phyloP scores from a whole-genome alignment of 2,888 invertebrate species.

The Homarus gammarus region DNA sequence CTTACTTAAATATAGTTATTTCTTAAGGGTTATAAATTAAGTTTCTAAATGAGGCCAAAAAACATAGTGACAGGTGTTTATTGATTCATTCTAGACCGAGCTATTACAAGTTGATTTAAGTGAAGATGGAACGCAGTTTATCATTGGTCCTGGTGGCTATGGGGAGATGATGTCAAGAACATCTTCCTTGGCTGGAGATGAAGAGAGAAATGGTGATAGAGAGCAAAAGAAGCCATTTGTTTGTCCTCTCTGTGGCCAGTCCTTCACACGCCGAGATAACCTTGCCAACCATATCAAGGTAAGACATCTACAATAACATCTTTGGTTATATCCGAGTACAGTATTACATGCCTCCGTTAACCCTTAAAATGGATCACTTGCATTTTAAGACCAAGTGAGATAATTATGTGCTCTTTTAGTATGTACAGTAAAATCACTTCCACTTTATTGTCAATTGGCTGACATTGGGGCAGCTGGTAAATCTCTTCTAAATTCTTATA shows the following conservation, averaged over 20 bases:
- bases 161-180: constrained; percentile 63
- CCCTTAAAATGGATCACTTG: no score
- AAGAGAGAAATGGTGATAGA: constrained; percentile 60
- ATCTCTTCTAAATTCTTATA: no score
- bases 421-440: no score
- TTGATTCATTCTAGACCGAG: constrained; percentile 59
- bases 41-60: no score
- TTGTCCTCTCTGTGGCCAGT: constrained; percentile 74
- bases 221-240: constrained; percentile 74
- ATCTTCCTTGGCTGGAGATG: constrained; percentile 57
- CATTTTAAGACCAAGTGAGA: no score
- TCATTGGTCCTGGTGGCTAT: constrained; percentile 72
- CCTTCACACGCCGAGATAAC: constrained; percentile 74
- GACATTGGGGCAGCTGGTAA: no score
- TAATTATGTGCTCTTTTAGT: no score
- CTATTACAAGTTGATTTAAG: constrained; percentile 75
- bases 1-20: background rate
- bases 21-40: background rate
- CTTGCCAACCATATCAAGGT: constrained; percentile 76
- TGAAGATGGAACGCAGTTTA: constrained; percentile 75
- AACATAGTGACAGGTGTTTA: background rate
- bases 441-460: no score
- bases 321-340: no score
- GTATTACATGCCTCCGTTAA: no score
- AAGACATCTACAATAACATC: no score